Conservation (phyloP, 2,113 vertebrate species). For the Megaceryle maxima region DNA sequence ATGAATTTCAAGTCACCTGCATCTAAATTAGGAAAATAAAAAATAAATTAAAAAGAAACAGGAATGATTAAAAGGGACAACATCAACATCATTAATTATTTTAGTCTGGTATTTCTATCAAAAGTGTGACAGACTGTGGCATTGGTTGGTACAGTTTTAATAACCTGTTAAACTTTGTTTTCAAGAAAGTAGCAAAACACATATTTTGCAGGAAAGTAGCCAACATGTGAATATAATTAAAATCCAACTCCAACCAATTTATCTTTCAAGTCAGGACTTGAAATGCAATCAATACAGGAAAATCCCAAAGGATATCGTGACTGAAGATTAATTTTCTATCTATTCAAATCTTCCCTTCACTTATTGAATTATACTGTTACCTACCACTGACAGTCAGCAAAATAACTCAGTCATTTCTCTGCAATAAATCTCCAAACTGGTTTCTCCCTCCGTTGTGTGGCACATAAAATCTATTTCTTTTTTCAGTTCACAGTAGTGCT, state of each 20-base stretch:
- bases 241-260: slow-evolving; percentile 57
- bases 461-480: slow-evolving; percentile 4
- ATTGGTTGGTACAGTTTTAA: neutral
- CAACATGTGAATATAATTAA: slow-evolving; percentile 65
- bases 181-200: neutral
- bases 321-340: slow-evolving; percentile 73
- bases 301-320: slow-evolving; percentile 43
- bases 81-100: neutral
- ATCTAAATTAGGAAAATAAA: neutral
- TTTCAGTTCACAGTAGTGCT: neutral
- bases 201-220: slow-evolving; percentile 35
- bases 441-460: neutral
- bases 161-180: neutral
- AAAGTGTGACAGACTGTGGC: neutral
- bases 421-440: slow-evolving; percentile 37
- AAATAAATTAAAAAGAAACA: neutral
- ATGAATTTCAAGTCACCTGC: neutral
- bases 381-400: slow-evolving; percentile 31
- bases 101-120: neutral
- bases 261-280: slow-evolving; percentile 33
- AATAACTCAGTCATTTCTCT: slow-evolving; percentile 41
- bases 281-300: slow-evolving; percentile 69
- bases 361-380: slow-evolving; percentile 61
- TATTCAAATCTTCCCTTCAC: slow-evolving; percentile 50
- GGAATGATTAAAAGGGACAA: neutral